A percentile compares a stretch with the other conserved stretches of the same genome.
Conservation (phyloP, 2,797 vertebrate genomes). For the Sylvia borin region DNA sequence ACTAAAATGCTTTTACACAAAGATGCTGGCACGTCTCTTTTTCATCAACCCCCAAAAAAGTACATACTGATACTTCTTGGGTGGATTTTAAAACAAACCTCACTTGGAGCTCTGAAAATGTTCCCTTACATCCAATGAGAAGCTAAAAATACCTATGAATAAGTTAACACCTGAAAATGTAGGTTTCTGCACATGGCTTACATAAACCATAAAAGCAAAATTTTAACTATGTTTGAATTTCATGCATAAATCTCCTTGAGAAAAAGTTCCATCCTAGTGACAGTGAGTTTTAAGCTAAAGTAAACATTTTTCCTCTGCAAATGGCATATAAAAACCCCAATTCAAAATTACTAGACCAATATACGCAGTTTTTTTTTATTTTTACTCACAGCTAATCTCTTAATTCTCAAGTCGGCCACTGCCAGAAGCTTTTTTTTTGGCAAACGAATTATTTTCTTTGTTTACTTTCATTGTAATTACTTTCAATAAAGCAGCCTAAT, state of each 20-base stretch:
- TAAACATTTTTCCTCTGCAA: conserved; percentile 15
- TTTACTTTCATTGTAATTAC: conserved; percentile 3
- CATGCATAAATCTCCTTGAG: conserved; percentile 47
- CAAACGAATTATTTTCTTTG: not conserved
- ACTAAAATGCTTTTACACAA: not conserved
- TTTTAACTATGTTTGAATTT: conserved; percentile 25
- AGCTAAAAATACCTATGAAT: not conserved
- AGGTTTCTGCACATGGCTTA: conserved; percentile 13
- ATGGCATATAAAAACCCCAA: not conserved
- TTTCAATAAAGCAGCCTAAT: not conserved
- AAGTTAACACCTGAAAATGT: conserved; percentile 34
- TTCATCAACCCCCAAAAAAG: not conserved
- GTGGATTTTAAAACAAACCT: conserved; percentile 22
- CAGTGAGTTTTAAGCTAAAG: conserved; percentile 11
- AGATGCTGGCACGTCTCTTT: not conserved
- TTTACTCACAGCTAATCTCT: not conserved
- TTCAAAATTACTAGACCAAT: not conserved
- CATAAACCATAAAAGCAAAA: not conserved
- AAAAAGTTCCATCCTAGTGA: not conserved
- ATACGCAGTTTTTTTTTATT: not conserved
- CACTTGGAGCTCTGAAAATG: not conserved
- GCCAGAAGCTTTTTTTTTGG: not conserved
- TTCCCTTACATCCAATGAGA: not conserved
- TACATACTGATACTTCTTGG: not conserved
- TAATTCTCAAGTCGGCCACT: not conserved